Base-by-base conservation (phyloP, 1,140 invertebrate genomes). In the Papilio glaucus region DNA sequence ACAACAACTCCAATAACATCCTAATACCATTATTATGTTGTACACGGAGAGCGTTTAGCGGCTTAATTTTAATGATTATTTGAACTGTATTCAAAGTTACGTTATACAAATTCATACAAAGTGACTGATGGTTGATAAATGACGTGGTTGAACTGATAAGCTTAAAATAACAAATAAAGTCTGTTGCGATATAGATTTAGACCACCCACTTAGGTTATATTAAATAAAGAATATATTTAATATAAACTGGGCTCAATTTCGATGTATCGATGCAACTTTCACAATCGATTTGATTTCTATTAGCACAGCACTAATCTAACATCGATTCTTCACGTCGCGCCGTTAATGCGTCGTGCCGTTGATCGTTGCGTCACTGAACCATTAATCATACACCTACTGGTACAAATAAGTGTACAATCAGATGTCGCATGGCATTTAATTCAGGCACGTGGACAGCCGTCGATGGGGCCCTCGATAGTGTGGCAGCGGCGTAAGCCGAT, bases 401-500 rank as follows among this genome's bases (percentile, higher is more conserved):
- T 80, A 82, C 77, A 80, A 78, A 79, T 80, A 81, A 81, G 77
- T 83, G 71, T 75, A 81, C 78, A 80, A 79, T 79, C 77, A 78
- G 74, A 78, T 76, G 76, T 83, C 77, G 75, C 71, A 73, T 76
- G 71, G 78, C 71, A 72, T 77, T 80, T 83, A 82, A 87, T 85
- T 79, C 81, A 73, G 74, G 83, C 86, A 85, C 86, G 86, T 88
- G 86, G 86, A 80, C 79, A 78, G 70, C 78, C 62, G 71, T 49
- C 77, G 81, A 85, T 83, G 80, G 75, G 39, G 68, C 68, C 71
- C 45, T 72, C 75, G 83, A 84, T 84, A 81, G 53, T n/a, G 69
- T 72, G 80, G 79, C 82, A 80, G 37, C 24, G 70, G 74, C 74
- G 71, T 88, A 88, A 86, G 84, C 84, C 79, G 84, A 88, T 88